Evolutionary conservation across 2,888 invertebrate genomes (phyloP), one percentile per base, ranked within the genome.

Genomic region (Drosophila suboccidentalis): DNA sequence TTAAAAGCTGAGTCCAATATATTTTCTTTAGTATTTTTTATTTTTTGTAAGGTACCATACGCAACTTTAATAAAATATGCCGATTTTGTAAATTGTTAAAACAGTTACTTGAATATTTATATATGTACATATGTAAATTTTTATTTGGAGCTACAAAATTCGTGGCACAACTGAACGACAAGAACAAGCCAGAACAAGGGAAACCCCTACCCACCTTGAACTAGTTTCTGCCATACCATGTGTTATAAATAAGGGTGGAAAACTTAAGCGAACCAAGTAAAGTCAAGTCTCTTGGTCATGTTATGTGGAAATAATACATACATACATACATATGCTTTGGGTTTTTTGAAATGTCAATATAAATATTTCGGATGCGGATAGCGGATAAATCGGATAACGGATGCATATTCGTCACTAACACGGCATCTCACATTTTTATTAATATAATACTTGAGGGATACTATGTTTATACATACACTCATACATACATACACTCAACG

Each of bases 221-320:
- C 62, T 65, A 77, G 47, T 66, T 77, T 54, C 17, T 47, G 13
- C 46, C 65, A 72, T 53, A 19, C 46, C 65, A 72, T 57, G 67
- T 68, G 68, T 68, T 75, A 43, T 29, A 46, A 46, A 77, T 70
- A 69, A 63, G 77, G 78, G 77, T 77, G 65, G 66, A 73, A 76
- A 67, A n/a, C 11, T 11, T 22, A 38, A 29, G 22, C 50, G 22
- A 58, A 41, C 47, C 39, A 26, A 47, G 38, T 50, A 11, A 34
- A 49, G 34, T 17, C 13, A 2, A 13, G 8, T 13, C 49, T 44
- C 34, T 49, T 50, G 34, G 49, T 34, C 34, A 13, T 17, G 19
- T 19, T 17, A 32, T 54, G 15, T 29, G 4, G 8, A 54, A 26
- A 43, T 22, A 29, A 11, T 13, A 11, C 10, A 15, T 44, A 29